phyloP scores from a whole-genome alignment of 2,797 vertebrate species.

The Bradypodion pumilum region DNA sequence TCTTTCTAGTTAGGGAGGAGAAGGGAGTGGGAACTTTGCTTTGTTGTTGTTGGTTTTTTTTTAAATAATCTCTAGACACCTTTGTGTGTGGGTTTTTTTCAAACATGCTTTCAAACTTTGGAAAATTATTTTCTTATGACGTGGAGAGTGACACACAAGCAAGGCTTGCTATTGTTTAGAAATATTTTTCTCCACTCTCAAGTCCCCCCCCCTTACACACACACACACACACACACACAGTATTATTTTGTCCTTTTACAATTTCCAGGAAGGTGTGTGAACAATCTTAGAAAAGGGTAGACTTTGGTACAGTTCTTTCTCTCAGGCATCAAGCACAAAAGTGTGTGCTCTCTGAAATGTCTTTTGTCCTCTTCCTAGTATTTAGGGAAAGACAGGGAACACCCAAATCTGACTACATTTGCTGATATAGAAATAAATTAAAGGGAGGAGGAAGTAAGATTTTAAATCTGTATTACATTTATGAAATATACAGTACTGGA shows the following conservation, averaged over 20 bases:
- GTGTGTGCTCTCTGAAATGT: constrained; percentile 32
- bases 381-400: constrained; percentile 52
- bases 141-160: constrained; percentile 50
- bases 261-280: constrained; percentile 52
- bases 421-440: constrained; percentile 33
- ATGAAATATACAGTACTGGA: background rate
- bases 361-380: constrained; percentile 47
- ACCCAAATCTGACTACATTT: constrained; percentile 36
- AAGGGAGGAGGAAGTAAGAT: background rate
- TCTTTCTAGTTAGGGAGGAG: constrained; percentile 58
- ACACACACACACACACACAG: background rate
- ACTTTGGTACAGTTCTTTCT: constrained; percentile 44
- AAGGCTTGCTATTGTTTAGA: constrained; percentile 28
- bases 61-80: constrained; percentile 53
- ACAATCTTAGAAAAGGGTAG: constrained; percentile 44
- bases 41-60: too few relatives aligned
- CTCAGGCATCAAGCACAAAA: constrained; percentile 30
- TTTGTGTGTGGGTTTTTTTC: constrained; percentile 57
- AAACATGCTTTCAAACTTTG: constrained; percentile 68
- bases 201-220: too few relatives aligned
- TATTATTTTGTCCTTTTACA: constrained; percentile 45
- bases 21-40: constrained; percentile 66
- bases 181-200: too few relatives aligned
- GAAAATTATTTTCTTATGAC: constrained; percentile 64
- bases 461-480: constrained; percentile 18